These are phyloP conservation scores for Ammospiza nelsoni DNA, from an alignment of 2,113 vertebrate species.

Conservation along the genomic window DNA sequence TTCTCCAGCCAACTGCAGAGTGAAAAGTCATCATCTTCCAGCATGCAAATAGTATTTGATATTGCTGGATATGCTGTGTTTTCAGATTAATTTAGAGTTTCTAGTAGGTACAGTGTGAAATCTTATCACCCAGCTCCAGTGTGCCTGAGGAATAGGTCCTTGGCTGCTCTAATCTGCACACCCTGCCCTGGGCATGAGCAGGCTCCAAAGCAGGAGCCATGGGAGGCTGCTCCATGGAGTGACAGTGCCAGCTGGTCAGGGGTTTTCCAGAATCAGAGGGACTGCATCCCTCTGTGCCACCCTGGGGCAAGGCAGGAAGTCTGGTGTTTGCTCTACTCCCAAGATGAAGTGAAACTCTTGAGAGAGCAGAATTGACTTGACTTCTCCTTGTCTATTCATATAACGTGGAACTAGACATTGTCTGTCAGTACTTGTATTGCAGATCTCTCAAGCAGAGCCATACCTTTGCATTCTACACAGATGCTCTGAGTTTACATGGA, in stretches of 20 bases:
- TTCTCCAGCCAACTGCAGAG: neutral
- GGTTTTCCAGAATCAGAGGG: neutral
- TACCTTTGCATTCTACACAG: conserved; percentile 34
- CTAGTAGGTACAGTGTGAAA: neutral
- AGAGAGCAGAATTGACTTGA: neutral
- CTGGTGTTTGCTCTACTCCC: neutral
- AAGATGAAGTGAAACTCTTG: neutral
- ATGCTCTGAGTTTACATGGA: conserved; percentile 23
- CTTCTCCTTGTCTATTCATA: conserved; percentile 13
- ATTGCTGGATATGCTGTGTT: neutral
- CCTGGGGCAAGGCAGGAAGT: neutral
- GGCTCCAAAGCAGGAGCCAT: accelerated
- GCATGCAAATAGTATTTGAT: neutral
- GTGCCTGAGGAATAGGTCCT: neutral
- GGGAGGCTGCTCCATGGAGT: neutral
- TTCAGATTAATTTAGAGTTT: neutral
- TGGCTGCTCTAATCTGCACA: neutral
- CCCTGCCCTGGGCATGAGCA: neutral
- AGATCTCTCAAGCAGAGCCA: neutral
- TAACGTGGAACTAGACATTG: neutral
- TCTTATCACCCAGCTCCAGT: neutral
- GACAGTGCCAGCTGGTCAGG: accelerated
- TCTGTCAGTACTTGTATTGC: conserved; percentile 12
- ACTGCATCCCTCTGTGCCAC: neutral
- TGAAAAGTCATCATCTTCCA: neutral